Evolutionary conservation across 2,797 vertebrate genomes (phyloP), one percentile per base, ranked within the genome.

Genomic region (Lagothrix lagotricha): DNA sequence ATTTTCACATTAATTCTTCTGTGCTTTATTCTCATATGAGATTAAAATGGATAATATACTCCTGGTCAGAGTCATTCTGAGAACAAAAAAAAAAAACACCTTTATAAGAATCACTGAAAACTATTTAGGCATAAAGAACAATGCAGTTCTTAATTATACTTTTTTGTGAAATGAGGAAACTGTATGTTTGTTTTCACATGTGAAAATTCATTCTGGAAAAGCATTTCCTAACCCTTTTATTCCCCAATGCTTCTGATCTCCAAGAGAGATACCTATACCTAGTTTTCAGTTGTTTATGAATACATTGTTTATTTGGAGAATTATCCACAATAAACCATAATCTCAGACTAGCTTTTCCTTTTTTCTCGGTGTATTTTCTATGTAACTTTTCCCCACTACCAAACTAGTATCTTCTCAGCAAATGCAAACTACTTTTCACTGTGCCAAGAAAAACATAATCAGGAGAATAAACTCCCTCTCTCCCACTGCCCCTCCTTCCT

Each of bases 171-270:
- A 73, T 83, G 57, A 82, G 64, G n/a, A 90, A 72, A 83, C 67
- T 57, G 17, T 30, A 12, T 79, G 11, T 46, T 50, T 10, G 76
- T 54, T 54, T 61, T 22, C 52, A 54, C 52, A 41, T 50, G 90
- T 91, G 67, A 89, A 94, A 96, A 92, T 88, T 82, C 73, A 86
- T 75, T 88, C 84, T 80, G 61, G 50, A 54, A 92, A 91, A 77
- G 22, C 61, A 87, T 67, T 86, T 75, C 17, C 76, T 44, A 30
- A 87, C 58, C 57, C 22, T 33, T 81, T 92, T 75, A 61, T 86
- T 92, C 26, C 64, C 94, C 50, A 93, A 2, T 82, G 72, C 44
- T 90, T 86, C 28, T 88, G 57, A 26, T 77, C 73, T 90, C 13
- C 57, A 41, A 76, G 36, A 93, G 57, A 84, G 75, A 70, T 39